phyloP scores from a whole-genome alignment of 2,113 vertebrate genomes.

The Cebidichthys violaceus region DNA sequence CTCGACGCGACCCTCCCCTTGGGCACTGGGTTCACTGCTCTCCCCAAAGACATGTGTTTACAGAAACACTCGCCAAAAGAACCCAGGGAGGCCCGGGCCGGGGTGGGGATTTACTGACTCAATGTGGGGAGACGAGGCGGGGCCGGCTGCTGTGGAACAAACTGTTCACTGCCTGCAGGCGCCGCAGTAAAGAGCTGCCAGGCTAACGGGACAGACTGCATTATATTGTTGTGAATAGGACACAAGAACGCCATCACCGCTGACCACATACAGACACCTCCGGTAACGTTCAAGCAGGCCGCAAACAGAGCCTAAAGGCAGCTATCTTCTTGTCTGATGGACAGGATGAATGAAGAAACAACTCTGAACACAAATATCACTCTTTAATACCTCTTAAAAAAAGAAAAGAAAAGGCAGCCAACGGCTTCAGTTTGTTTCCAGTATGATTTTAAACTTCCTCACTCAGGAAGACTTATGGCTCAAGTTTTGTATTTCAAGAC shows the following conservation, averaged over 20 bases:
- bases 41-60: conserved; percentile 41
- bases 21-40: conserved; percentile 45
- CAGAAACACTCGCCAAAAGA: conserved; percentile 27
- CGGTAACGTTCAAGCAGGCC: background rate
- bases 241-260: background rate
- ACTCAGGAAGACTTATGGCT: conserved; percentile 55
- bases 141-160: conserved; percentile 59
- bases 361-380: conserved; percentile 33
- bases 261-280: conserved; percentile 8
- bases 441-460: conserved; percentile 52
- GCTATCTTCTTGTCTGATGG: conserved; percentile 12
- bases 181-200: conserved; percentile 13
- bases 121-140: conserved; percentile 54
- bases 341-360: conserved; percentile 23
- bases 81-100: conserved; percentile 59
- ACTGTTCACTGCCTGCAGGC: conserved; percentile 61
- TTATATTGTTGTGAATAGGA: conserved; percentile 1
- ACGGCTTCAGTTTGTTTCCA: conserved; percentile 53
- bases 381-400: conserved; percentile 67
- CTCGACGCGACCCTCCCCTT: conserved; percentile 36
- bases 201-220: conserved; percentile 30
- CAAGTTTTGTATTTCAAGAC: conserved; percentile 33
- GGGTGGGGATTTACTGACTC: conserved; percentile 62
- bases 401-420: conserved; percentile 68
- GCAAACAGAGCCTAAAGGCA: conserved; percentile 4